phyloP scores from a whole-genome alignment of 2,888 invertebrate genomes.

The Oscheius sp. region DNA sequence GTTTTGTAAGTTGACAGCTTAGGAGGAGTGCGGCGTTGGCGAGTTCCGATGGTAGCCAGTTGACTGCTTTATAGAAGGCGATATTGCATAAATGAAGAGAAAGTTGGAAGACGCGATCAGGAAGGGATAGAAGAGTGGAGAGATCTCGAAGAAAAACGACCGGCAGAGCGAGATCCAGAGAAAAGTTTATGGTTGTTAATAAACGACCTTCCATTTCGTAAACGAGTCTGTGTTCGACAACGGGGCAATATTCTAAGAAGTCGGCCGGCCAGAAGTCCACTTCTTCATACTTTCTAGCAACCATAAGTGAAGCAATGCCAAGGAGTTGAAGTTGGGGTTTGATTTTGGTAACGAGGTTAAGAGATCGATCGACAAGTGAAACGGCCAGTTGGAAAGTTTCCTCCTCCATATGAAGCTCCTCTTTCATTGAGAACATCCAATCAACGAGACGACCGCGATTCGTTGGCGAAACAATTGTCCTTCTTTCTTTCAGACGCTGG shows the following conservation, averaged over 20 bases:
- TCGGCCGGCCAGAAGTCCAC: neutral
- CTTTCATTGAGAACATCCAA: neutral
- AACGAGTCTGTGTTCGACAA: neutral
- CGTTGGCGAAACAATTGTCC: neutral
- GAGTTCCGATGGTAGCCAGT: no score
- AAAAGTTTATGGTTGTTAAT: neutral
- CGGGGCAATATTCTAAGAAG: neutral
- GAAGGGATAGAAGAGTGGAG: no score
- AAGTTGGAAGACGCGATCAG: no score
- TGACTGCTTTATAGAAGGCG: no score
- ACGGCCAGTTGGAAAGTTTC: slow-evolving; percentile 10
- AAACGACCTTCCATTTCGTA: neutral
- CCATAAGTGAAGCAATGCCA: neutral
- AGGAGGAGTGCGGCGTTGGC: no score
- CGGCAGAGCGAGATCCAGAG: neutral
- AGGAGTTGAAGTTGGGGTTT: neutral
- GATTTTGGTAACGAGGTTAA: neutral
- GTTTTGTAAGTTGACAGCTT: no score
- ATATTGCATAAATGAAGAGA: no score
- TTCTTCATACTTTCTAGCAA: slow-evolving; percentile 7
- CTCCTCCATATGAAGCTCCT: neutral
- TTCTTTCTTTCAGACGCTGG: neutral
- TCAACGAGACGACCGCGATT: slow-evolving; percentile 2
- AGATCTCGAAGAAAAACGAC: neutral
- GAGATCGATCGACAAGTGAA: neutral